Evolutionary conservation across 2,113 vertebrate genomes (phyloP), one percentile per base, ranked within the genome.

Genomic region (mouse (Mus musculus)): DNA sequence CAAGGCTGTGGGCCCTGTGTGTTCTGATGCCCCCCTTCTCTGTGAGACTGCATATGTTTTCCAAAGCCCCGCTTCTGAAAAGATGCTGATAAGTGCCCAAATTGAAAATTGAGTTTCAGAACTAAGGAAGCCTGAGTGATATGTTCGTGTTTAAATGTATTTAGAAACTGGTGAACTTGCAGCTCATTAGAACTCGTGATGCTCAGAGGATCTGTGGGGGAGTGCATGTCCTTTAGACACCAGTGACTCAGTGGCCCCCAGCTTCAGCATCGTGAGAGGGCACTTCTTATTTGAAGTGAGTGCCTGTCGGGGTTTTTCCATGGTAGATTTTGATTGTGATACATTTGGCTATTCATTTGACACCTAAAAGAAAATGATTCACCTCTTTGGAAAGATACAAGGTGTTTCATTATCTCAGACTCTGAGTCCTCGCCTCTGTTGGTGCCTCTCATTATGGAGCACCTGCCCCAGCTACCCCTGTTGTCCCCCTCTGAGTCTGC

Each of bases 381-480:
- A 93, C 92, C 77, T 95, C 95, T 93, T 95, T 92, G 92, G 88
- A 91, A 81, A 86, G 93, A 93, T 81, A 69, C 3, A 95, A 96
- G 97, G 96, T 97, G 97, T 97, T 96, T 97, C 95, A 95, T 97
- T 90, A 94, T 96, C 97, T 90, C 91, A 82, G 63, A 61, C 89
- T 86, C 82, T 33, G 52, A 10, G 5, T 78, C 73, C 87, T 80
- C 56, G 4, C 42, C 20, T n/a, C 75, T 54, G 9, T 5, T 72
- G 87, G 67, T 72, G 65, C 52, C 75, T 88, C 72, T 96, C 91
- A 20, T 94, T 61, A 65, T 2, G 14, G 82, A 8, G 22, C 10
- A 4, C 82, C 85, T 39, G 16, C 39, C 28, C 81, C 77, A 20
- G 81, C 94, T 1, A 69, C 71, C 30, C 20, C 84, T 49, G 4